These are phyloP conservation scores for Dromius quadrimaculatus DNA, from an alignment of 2,888 invertebrate genomes.

Conservation along the genomic window DNA sequence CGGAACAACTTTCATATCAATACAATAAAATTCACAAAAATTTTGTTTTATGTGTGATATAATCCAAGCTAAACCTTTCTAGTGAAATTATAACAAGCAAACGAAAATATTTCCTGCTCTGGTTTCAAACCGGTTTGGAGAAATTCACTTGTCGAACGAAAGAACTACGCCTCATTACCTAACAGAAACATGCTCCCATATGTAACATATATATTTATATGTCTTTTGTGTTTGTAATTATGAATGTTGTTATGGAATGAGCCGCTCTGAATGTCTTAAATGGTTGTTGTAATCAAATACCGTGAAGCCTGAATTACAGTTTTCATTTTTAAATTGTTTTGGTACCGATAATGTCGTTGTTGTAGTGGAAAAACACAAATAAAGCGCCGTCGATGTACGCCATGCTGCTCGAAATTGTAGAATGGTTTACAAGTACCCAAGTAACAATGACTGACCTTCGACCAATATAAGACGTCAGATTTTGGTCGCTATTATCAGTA, in stretches of 20 bases:
- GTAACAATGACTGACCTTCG: no score
- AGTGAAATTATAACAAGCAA: slow-evolving; percentile 21
- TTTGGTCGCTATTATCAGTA: no score
- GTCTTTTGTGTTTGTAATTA: slow-evolving; percentile 27
- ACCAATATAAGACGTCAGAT: no score
- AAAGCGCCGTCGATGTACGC: no score
- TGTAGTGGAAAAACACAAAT: no score
- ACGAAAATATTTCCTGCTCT: slow-evolving; percentile 37
- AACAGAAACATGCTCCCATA: slow-evolving; percentile 33
- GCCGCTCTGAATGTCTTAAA: slow-evolving; percentile 15
- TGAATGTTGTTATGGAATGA: slow-evolving; percentile 16
- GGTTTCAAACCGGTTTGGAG: slow-evolving; percentile 42
- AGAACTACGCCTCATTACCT: slow-evolving; percentile 34
- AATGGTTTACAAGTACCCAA: no score
- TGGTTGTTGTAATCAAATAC: slow-evolving; percentile 1
- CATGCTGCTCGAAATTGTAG: no score
- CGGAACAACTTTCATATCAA: background rate
- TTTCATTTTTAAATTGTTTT: slow-evolving; percentile 8
- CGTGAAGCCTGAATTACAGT: slow-evolving; percentile 12
- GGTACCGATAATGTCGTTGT: no score
- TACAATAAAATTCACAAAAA: background rate
- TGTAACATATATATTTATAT: slow-evolving; percentile 6
- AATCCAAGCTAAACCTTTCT: slow-evolving; percentile 25
- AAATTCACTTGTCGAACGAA: slow-evolving; percentile 38
- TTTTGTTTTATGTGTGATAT: slow-evolving; percentile 5